These are phyloP conservation scores for Rhyacophila brunnea DNA, from an alignment of 1,140 invertebrate genomes.

Conservation along the genomic window DNA sequence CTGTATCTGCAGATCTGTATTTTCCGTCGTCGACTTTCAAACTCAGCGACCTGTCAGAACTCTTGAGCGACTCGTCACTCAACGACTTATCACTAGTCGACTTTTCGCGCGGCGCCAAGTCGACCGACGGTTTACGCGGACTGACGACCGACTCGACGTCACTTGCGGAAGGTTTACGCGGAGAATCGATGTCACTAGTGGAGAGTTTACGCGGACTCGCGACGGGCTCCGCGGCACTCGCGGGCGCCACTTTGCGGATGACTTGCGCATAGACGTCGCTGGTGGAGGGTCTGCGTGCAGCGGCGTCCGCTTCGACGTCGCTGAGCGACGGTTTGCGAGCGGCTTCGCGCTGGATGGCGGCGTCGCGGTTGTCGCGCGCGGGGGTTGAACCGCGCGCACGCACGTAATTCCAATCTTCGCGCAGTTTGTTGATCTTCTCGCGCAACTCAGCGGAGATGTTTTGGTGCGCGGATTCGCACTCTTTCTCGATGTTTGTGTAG, in stretches of 20 bases:
- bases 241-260: constrained; percentile 1
- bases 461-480: constrained; percentile 58
- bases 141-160: too few species aligned
- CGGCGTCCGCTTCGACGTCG: neutral
- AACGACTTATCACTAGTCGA: neutral
- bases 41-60: neutral
- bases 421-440: constrained; percentile 60
- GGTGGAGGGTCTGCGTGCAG: neutral
- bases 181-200: too few species aligned
- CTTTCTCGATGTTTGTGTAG: constrained; percentile 63
- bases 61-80: neutral
- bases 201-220: too few species aligned
- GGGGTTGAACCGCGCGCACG: constrained; percentile 17
- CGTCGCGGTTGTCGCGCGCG: constrained; percentile 10
- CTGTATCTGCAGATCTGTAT: constrained; percentile 4
- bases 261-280: constrained; percentile 1
- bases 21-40: neutral
- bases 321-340: neutral
- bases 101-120: neutral
- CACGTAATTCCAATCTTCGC: constrained; percentile 57
- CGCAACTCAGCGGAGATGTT: constrained; percentile 59
- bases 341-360: constrained; percentile 7
- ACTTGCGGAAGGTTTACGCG: too few species aligned
- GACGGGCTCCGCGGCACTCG: neutral
- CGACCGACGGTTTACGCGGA: too few species aligned